Evolutionary conservation across 2,113 vertebrate genomes (phyloP).

Genomic region (Corapipo altera): DNA sequence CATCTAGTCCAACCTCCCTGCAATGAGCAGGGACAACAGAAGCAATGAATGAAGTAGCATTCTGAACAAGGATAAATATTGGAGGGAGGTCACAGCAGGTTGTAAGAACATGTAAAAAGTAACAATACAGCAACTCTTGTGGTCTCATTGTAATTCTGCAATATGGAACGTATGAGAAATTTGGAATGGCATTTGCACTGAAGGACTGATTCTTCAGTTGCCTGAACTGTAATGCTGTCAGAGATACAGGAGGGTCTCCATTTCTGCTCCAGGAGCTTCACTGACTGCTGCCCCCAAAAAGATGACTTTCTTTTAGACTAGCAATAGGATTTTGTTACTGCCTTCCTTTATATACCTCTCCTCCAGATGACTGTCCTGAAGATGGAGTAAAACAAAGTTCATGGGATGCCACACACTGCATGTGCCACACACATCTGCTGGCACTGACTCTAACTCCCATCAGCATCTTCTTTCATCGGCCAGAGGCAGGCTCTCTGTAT

Average conservation of each 20-base stretch:
- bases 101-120: background rate
- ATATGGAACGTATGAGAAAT: background rate
- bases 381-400: background rate
- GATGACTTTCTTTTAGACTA: background rate
- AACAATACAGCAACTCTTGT: background rate
- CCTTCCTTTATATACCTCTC: background rate
- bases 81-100: background rate
- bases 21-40: background rate
- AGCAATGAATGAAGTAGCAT: background rate
- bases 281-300: background rate
- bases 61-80: background rate
- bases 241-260: background rate
- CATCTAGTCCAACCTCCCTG: background rate
- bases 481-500: background rate
- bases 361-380: background rate
- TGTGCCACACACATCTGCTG: background rate
- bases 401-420: background rate
- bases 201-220: background rate
- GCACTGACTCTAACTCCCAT: background rate
- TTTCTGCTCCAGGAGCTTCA: background rate
- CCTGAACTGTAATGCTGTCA: background rate
- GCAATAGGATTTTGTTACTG: background rate
- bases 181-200: background rate
- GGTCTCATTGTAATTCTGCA: background rate
- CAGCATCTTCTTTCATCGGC: background rate